Conservation (phyloP, 2,113 vertebrate species). For the Columba livia region DNA sequence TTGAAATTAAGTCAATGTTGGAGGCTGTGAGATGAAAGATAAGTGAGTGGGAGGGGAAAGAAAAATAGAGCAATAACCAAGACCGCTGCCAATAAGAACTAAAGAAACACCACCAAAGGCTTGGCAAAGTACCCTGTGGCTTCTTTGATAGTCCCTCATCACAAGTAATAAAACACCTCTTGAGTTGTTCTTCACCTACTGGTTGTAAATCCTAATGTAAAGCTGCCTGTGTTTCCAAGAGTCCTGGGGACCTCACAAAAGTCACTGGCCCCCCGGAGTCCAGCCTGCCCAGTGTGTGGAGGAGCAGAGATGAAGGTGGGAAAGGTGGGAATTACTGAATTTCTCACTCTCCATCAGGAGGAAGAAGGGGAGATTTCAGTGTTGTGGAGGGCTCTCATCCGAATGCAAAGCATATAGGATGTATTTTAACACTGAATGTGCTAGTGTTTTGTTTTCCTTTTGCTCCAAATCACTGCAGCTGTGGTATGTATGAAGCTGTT, state of each 20-base stretch:
- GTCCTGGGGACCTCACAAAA: conserved; percentile 43
- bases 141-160: conserved; percentile 52
- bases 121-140: conserved; percentile 39
- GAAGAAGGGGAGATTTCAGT: neutral
- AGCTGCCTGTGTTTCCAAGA: conserved; percentile 10
- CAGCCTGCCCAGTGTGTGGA: neutral
- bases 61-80: conserved; percentile 18
- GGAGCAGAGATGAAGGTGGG: neutral
- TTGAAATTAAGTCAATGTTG: neutral
- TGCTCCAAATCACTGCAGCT: conserved; percentile 45
- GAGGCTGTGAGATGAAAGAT: conserved; percentile 31
- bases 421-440: neutral
- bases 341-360: neutral
- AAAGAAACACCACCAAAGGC: conserved; percentile 9
- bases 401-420: neutral
- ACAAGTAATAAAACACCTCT: conserved; percentile 52
- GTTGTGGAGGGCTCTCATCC: neutral
- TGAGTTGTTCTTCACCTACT: conserved; percentile 36
- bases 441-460: neutral
- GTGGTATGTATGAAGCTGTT: conserved; percentile 53
- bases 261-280: neutral
- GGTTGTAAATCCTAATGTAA: conserved; percentile 56
- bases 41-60: neutral
- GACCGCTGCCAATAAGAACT: neutral
- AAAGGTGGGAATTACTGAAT: neutral